Evolutionary conservation across 2,113 vertebrate species (phyloP).

Genomic region (Microtus montanus): DNA sequence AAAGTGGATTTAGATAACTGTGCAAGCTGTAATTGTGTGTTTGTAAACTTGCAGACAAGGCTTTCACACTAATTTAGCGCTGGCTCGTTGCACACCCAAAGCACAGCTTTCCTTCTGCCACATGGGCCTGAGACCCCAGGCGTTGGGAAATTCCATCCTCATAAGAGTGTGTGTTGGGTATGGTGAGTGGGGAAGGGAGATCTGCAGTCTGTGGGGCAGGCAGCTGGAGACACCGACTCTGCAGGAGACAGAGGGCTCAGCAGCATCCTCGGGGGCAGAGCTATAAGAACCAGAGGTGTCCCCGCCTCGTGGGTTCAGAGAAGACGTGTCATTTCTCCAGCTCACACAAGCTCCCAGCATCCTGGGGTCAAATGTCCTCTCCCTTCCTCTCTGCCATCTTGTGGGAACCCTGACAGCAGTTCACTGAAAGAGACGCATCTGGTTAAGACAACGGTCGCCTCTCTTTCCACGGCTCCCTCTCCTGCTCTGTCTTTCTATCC

Average conservation of each 20-base stretch:
- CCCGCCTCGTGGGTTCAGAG: background rate
- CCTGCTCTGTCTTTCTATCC: background rate
- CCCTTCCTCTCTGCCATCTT: background rate
- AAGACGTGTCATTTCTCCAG: background rate
- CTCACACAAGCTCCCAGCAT: background rate
- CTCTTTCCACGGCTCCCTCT: rapidly evolving
- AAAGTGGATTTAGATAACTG: constrained; percentile 89
- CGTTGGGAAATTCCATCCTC: constrained; percentile 62
- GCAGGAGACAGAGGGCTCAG: background rate
- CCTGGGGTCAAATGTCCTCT: background rate
- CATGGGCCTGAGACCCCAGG: constrained; percentile 43
- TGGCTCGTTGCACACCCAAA: constrained; percentile 78
- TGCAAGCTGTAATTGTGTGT: constrained; percentile 88
- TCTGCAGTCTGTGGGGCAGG: background rate
- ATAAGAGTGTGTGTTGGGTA: background rate
- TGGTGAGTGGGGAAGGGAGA: background rate
- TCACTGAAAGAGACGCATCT: too few species aligned
- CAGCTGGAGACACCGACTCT: background rate
- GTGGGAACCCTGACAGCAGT: rapidly evolving
- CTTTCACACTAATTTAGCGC: constrained; percentile 86
- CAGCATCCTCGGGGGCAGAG: background rate
- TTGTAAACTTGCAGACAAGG: constrained; percentile 84
- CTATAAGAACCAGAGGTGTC: background rate
- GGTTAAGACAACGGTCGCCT: too few species aligned
- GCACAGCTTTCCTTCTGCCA: constrained; percentile 68